Evolutionary conservation across 2,888 invertebrate species (phyloP), one percentile per base, ranked within the genome.

Genomic region (Sminthurinus aureus): DNA sequence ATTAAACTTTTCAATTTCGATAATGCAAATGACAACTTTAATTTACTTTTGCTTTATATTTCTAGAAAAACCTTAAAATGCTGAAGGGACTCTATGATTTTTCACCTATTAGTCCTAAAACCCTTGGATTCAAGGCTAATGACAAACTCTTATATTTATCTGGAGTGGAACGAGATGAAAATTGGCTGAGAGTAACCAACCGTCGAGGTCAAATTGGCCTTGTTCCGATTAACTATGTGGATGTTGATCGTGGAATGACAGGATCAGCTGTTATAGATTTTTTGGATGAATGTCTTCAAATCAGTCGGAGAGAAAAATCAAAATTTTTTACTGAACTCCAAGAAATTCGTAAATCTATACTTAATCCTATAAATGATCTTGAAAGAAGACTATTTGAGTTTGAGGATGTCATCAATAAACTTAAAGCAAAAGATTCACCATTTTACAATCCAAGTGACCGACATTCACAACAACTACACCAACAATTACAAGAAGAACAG

Each of bases 141-240:
- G 88, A 88, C 73, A 84, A 85, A 20, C 64, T 88, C 24, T 79
- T 88, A 2, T 88, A 87, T 83, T 80, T 88, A 22, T 86, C 85
- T 15, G 84, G 87, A 6, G 86, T 86, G 58, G 85, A 86, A 15
- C 58, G 85, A 24, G 87, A 87, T 58, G 87, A 88, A n/a, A 90
- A 90, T 83, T 90, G 89, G 89, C 87, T 89, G 15, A 87, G 89
- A 20, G 89, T 89, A 20, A 85, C 88, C 38, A 89, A 89, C 73
- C 83, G 81, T 79, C 84, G 87, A 51, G 89, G 90, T 75, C 87
- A 87, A 74, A 86, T 89, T 13, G 90, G 90, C 77, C 89, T 89
- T 64, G 89, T 90, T n/a, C 90, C 90, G 0, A 89, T 89, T 15
- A 89, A 89, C 51, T 90, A 89, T 82, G 88, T 89, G n/a, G 85